A percentile compares a stretch with the other conserved stretches of the same genome.
These are phyloP conservation scores for Tromatobia lineatoria DNA, from an alignment of 2,888 invertebrate species.

Conservation along the genomic window DNA sequence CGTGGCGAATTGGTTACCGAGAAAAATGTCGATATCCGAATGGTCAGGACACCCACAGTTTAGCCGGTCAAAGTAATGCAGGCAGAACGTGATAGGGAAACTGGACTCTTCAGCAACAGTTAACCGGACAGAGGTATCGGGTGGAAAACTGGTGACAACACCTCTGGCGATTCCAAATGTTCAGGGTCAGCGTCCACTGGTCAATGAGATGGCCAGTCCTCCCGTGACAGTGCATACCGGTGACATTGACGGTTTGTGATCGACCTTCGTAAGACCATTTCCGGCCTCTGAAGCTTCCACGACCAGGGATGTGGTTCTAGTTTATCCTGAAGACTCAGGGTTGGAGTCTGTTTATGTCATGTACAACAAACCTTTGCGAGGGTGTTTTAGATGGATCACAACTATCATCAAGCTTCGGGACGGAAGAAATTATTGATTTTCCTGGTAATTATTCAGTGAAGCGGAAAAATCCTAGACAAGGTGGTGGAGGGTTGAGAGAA, in stretches of 20 bases:
- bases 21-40: conserved; percentile 5
- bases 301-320: not conserved
- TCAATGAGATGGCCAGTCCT: not conserved
- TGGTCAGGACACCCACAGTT: not conserved
- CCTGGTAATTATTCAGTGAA: not conserved
- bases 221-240: not conserved
- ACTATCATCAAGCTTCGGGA: conserved; percentile 4
- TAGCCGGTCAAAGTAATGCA: not conserved
- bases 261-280: not conserved
- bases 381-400: not conserved
- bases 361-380: conserved; percentile 9
- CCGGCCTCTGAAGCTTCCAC: not conserved
- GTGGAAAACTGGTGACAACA: conserved; percentile 5
- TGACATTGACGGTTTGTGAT: not conserved
- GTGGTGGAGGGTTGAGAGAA: not conserved
- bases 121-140: not conserved
- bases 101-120: not conserved
- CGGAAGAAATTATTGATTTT: conserved; percentile 2
- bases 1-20: conserved; percentile 3
- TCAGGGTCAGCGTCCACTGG: not conserved
- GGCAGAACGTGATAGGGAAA: not conserved
- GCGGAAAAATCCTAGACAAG: not conserved
- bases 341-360: not conserved
- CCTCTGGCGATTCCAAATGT: not conserved
- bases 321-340: not conserved